phyloP scores from a whole-genome alignment of 2,797 vertebrate genomes.

The Micromesistius poutassou region DNA sequence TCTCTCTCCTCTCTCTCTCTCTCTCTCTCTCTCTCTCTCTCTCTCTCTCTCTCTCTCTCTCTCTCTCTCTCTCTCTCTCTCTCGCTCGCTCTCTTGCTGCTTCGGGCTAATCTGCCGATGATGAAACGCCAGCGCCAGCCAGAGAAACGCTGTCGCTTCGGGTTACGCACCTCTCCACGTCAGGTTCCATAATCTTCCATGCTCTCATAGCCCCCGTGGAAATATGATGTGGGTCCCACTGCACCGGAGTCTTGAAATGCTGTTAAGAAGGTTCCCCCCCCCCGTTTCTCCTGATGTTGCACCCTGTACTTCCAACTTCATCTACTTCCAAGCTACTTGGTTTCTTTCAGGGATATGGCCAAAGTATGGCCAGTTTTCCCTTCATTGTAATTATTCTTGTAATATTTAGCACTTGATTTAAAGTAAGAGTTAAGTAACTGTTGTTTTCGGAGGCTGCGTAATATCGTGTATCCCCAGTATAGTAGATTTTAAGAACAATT shows the following conservation, averaged over 20 bases:
- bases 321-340: neutral
- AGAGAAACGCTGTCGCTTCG: conserved; percentile 17
- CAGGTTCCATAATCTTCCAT: conserved; percentile 14
- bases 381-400: neutral
- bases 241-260: neutral
- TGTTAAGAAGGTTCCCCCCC: neutral
- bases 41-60: too few species aligned
- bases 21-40: too few species aligned
- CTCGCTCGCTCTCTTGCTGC: too few species aligned
- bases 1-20: too few species aligned
- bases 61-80: too few species aligned
- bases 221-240: neutral
- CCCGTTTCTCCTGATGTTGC: neutral
- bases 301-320: neutral
- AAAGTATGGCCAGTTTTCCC: neutral
- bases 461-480: too few species aligned
- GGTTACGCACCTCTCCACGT: conserved; percentile 20
- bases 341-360: neutral
- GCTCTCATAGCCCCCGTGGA: neutral
- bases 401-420: neutral
- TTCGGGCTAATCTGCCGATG: neutral
- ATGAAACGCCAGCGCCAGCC: conserved; percentile 13
- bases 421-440: too few species aligned
- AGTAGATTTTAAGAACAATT: neutral
- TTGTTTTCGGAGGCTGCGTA: too few species aligned